Conservation (phyloP, 2,888 invertebrate species). For the Himalopsyche japonica region DNA sequence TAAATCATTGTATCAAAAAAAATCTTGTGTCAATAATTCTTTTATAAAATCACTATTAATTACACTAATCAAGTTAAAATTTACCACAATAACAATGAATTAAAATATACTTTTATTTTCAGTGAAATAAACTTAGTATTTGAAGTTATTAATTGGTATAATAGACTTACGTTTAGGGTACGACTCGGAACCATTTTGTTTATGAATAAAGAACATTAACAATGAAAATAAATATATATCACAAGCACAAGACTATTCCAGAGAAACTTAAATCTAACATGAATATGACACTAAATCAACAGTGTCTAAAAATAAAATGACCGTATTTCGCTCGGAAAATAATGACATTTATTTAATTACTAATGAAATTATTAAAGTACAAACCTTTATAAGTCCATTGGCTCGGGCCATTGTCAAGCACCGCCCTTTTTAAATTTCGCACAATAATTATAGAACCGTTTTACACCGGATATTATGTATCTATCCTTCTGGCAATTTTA, state of each 20-base stretch:
- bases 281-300: background rate
- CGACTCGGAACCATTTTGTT: too few species aligned
- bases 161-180: too few species aligned
- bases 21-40: too few species aligned
- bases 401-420: slow-evolving; percentile 15
- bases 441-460: background rate
- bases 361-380: background rate
- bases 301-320: background rate
- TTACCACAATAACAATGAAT: too few species aligned
- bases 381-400: slow-evolving; percentile 11
- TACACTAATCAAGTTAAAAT: too few species aligned
- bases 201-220: too few species aligned
- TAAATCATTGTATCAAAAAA: background rate
- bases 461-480: background rate
- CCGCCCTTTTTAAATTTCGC: background rate
- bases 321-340: background rate
- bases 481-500: background rate
- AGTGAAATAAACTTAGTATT: too few species aligned
- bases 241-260: background rate
- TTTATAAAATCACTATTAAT: too few species aligned
- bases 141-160: too few species aligned
- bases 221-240: too few species aligned
- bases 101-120: too few species aligned
- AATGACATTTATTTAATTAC: too few species aligned
- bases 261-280: background rate